Percentiles rank a stretch among this genome's conserved stretches.
Evolutionary conservation across 2,797 vertebrate species (phyloP).

Genomic region (Lepus oiostolus): DNA sequence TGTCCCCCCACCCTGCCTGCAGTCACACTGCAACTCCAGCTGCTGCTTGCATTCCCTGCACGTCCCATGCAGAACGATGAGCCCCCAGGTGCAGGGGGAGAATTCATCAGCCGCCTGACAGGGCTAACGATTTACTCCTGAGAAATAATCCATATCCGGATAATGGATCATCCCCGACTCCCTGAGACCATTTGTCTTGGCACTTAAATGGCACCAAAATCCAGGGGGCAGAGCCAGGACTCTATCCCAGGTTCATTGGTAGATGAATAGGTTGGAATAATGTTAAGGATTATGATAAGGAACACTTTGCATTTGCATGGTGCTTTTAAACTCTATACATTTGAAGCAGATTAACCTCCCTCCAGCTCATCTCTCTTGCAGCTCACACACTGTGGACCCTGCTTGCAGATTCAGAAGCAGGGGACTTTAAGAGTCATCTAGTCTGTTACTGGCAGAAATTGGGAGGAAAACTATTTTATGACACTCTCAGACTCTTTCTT

Average conservation of each 20-base stretch:
- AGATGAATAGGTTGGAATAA: conserved; percentile 76
- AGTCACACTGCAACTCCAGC: conserved; percentile 57
- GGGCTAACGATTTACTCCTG: conserved; percentile 83
- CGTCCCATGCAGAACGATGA: conserved; percentile 71
- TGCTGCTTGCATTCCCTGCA: conserved; percentile 70
- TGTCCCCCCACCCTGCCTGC: neutral
- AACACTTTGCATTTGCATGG: conserved; percentile 67
- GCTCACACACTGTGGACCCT: conserved; percentile 48
- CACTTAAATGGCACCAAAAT: conserved; percentile 79
- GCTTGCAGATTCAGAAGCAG: conserved; percentile 62
- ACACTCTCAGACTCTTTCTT: conserved; percentile 54
- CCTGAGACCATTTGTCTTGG: conserved; percentile 78
- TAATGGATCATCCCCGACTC: conserved; percentile 79
- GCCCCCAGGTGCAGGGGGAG: conserved; percentile 75
- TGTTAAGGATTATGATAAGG: conserved; percentile 74
- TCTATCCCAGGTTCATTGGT: conserved; percentile 77
- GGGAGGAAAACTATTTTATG: conserved; percentile 55
- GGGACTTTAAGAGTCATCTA: conserved; percentile 54
- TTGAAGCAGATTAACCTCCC: conserved; percentile 70
- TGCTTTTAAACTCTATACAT: conserved; percentile 77
- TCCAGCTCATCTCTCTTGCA: conserved; percentile 42
- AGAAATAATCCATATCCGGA: conserved; percentile 83
- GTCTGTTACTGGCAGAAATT: conserved; percentile 61
- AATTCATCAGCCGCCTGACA: conserved; percentile 81
- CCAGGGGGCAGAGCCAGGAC: conserved; percentile 64